phyloP scores from a whole-genome alignment of 2,888 invertebrate genomes.

The Latheticus oryzae region DNA sequence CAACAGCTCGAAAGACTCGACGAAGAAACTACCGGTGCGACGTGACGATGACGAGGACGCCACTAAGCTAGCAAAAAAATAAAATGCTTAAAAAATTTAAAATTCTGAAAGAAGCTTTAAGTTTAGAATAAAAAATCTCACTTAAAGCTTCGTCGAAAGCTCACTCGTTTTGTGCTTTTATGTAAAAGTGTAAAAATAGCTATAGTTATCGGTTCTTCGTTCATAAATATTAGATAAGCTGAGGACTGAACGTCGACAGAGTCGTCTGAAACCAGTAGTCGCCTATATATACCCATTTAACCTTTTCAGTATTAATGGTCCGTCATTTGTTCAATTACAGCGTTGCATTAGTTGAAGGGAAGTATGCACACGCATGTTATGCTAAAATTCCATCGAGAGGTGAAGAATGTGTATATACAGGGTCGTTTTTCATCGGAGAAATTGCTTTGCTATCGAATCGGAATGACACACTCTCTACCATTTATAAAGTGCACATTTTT shows the following conservation, averaged over 20 bases:
- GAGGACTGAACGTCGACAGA: no score
- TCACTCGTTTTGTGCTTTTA: no score
- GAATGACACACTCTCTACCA: constrained; percentile 3
- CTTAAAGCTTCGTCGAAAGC: no score
- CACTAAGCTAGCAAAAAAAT: no score
- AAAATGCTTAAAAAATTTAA: no score
- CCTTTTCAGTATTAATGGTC: constrained; percentile 43
- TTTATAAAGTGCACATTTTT: constrained; percentile 8
- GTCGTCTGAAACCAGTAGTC: constrained; percentile 20
- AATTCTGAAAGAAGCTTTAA: no score
- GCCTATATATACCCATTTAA: constrained; percentile 35
- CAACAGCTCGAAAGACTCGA: constrained; percentile 29
- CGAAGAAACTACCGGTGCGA: constrained; percentile 36
- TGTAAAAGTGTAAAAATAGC: no score
- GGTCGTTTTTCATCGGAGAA: constrained; percentile 22
- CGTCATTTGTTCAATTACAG: constrained; percentile 40
- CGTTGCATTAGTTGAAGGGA: constrained; percentile 34
- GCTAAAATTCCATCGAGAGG: constrained; percentile 24
- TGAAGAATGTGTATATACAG: constrained; percentile 21
- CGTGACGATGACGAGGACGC: not conserved
- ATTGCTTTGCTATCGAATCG: constrained; percentile 16
- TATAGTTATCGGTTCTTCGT: no score
- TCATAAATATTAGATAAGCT: no score
- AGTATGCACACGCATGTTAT: constrained; percentile 35
- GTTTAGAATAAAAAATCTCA: no score